Conservation (phyloP, 2,888 invertebrate genomes). For the Ophion slaviceki region DNA sequence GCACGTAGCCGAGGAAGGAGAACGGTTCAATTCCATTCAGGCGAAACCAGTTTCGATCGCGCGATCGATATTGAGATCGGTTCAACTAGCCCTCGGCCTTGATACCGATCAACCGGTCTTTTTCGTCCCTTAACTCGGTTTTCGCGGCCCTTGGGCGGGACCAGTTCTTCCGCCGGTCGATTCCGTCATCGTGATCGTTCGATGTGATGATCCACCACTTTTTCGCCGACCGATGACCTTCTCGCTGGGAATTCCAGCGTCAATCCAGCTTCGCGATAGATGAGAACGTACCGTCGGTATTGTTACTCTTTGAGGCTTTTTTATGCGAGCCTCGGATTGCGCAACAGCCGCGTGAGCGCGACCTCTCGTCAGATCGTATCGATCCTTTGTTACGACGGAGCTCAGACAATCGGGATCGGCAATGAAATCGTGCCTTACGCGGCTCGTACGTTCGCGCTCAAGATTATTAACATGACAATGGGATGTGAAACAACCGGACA, state of each 20-base stretch:
- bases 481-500: neutral
- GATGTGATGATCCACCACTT: neutral
- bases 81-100: conserved; percentile 16
- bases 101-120: conserved; percentile 15
- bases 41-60: conserved; percentile 53
- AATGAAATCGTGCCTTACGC: conserved; percentile 7
- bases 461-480: neutral
- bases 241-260: neutral
- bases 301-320: neutral
- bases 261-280: neutral
- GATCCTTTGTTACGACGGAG: conserved; percentile 9
- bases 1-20: conserved; percentile 10
- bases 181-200: neutral
- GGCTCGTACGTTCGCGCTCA: neutral
- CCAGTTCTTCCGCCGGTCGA: conserved; percentile 3
- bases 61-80: conserved; percentile 35
- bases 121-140: conserved; percentile 2
- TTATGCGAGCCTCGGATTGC: neutral
- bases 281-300: neutral
- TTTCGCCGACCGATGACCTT: conserved; percentile 39
- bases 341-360: neutral
- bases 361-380: neutral
- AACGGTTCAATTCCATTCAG: conserved; percentile 48
- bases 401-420: neutral
- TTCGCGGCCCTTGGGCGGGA: conserved; percentile 9